These are phyloP conservation scores for Hycleus cichorii DNA, from an alignment of 1,140 invertebrate species.

Conservation along the genomic window DNA sequence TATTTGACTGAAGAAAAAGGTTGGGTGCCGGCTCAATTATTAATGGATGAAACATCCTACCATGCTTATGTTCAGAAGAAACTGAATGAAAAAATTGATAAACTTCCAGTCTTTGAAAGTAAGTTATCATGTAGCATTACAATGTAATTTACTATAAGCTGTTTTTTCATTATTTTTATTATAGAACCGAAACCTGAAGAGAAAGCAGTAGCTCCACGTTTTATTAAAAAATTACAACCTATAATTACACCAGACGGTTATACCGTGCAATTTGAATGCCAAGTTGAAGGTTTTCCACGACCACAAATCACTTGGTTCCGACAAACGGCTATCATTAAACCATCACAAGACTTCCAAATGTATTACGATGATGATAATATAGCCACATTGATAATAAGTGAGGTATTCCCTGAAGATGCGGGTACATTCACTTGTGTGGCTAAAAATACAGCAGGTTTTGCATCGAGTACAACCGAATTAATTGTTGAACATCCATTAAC, in stretches of 20 bases:
- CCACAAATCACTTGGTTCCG: slow-evolving; percentile 94
- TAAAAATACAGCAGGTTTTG: slow-evolving; percentile 90
- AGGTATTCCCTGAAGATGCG: slow-evolving; percentile 95
- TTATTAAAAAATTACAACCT: slow-evolving; percentile 77
- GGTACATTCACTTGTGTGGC: slow-evolving; percentile 94
- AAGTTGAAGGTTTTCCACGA: slow-evolving; percentile 80
- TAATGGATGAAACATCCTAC: slow-evolving; percentile 76
- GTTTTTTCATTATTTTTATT: slow-evolving; percentile 20
- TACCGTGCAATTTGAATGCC: slow-evolving; percentile 82
- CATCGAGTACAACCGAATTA: slow-evolving; percentile 84
- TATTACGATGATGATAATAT: slow-evolving; percentile 89
- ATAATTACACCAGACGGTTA: slow-evolving; percentile 78
- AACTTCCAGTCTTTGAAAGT: slow-evolving; percentile 87
- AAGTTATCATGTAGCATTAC: slow-evolving; percentile 41
- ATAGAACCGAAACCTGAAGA: slow-evolving; percentile 72
- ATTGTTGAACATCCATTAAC: slow-evolving; percentile 79
- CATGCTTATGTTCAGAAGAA: slow-evolving; percentile 78
- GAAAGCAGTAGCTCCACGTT: slow-evolving; percentile 70
- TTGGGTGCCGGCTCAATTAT: slow-evolving; percentile 83
- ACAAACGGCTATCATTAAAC: slow-evolving; percentile 86
- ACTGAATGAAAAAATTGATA: slow-evolving; percentile 84
- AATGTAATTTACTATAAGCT: too few relatives aligned
- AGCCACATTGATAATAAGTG: slow-evolving; percentile 85
- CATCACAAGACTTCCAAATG: slow-evolving; percentile 84
- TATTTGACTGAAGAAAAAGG: slow-evolving; percentile 84